A percentile compares a stretch with the other conserved stretches of the same genome.
Conservation (phyloP, 2,888 invertebrate species). For the Hypercompe scribonia region DNA sequence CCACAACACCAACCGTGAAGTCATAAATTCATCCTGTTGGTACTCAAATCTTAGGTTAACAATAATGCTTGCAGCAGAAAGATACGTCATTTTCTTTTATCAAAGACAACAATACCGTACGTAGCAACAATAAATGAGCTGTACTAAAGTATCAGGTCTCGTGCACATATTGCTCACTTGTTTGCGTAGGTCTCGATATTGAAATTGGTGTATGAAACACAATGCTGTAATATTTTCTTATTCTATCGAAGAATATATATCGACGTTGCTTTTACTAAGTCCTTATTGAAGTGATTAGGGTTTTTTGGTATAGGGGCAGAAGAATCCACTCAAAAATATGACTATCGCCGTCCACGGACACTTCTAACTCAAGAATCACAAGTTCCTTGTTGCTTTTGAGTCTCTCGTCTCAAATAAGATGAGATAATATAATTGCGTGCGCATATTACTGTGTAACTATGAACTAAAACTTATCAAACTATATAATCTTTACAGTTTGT, state of each 20-base stretch:
- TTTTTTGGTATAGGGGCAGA: no score
- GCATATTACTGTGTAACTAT: no score
- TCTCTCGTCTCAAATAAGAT: no score
- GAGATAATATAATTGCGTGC: no score
- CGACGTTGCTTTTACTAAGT: constrained; percentile 31
- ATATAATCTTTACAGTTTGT: no score
- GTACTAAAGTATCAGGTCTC: not conserved
- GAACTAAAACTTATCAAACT: no score
- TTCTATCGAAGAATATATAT: constrained; percentile 27
- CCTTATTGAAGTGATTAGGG: not conserved
- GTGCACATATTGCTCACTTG: not conserved
- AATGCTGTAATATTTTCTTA: not conserved
- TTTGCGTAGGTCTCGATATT: not conserved
- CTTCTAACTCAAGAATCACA: no score
- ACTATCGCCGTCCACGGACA: no score
- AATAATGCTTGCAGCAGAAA: not conserved
- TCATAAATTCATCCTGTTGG: no score
- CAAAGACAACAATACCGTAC: not conserved
- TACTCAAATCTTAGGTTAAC: not conserved
- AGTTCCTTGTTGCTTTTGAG: no score
- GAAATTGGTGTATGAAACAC: constrained; percentile 5
- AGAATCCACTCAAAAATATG: no score
- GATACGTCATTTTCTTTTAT: not conserved
- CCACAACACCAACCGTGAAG: no score
- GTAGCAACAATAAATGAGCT: not conserved